A percentile compares a stretch with the other conserved stretches of the same genome.
Conservation (phyloP, 2,888 invertebrate genomes). For the Acanthopleura granulata region DNA sequence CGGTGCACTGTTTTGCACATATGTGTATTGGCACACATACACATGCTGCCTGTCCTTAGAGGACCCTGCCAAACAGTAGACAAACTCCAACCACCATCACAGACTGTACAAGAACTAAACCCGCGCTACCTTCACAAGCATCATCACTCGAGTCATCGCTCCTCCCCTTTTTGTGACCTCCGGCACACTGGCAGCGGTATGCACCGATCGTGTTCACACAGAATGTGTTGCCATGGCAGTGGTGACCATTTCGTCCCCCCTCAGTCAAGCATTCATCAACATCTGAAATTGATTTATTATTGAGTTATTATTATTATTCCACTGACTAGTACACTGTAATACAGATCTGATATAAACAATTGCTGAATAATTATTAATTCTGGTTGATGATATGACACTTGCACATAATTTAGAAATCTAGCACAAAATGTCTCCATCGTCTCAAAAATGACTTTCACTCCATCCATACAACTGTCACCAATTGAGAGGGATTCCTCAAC, state of each 20-base stretch:
- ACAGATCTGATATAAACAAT: too few species aligned
- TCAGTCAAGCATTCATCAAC: constrained; percentile 87
- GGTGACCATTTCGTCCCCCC: constrained; percentile 76
- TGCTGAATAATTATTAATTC: too few species aligned
- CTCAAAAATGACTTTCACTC: too few species aligned
- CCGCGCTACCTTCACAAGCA: constrained; percentile 52
- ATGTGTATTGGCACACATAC: too few species aligned
- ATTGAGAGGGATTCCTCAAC: too few species aligned
- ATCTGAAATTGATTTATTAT: constrained; percentile 74
- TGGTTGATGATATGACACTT: too few species aligned
- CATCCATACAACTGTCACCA: too few species aligned
- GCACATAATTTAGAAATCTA: too few species aligned
- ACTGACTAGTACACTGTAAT: background rate
- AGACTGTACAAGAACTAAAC: constrained; percentile 31
- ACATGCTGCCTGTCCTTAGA: too few species aligned
- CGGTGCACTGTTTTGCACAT: too few species aligned
- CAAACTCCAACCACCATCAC: constrained; percentile 26
- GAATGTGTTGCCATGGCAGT: constrained; percentile 86
- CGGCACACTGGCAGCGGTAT: constrained; percentile 86
- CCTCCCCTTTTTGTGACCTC: constrained; percentile 45
- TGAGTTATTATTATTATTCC: background rate
- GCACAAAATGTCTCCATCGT: too few species aligned
- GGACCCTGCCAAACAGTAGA: too few species aligned
- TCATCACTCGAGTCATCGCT: constrained; percentile 36
- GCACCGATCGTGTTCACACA: constrained; percentile 87